Base-by-base conservation (phyloP, 1,140 invertebrate genomes). In the Cyphomyrmex costatus region DNA sequence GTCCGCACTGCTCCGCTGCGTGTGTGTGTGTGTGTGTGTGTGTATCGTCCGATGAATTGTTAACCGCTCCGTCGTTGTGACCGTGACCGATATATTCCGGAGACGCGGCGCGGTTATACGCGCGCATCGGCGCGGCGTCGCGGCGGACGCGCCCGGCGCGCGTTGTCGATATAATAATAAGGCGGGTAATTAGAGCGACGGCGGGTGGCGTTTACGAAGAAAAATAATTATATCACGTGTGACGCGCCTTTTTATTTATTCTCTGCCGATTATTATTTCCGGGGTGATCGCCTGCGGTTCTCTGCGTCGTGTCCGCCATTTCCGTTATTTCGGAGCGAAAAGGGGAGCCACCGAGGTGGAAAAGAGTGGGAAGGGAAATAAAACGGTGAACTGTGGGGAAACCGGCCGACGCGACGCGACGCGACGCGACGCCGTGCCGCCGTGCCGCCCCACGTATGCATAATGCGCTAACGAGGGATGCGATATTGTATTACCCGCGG, bases 381-480 rank as follows among this genome's bases (percentile, higher is more conserved):
- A n/a, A 77, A 60, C 49, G 74, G 86, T 21, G 12, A 10, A 56
- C n/a, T 7, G n/a, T n/a, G n/a, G 53, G 14, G 27, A 76, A 42
- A 78, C 65, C 84, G 65, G 24, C 10, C 16, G 16, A 42, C 27
- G 73, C 65, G n/a, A n/a, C n/a, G n/a, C n/a, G n/a, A n/a, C n/a
- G n/a, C n/a, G n/a, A n/a, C n/a, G n/a, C n/a, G n/a, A n/a, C n/a
- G n/a, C n/a, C n/a, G n/a, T n/a, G n/a, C n/a, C 30, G 10, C 30
- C n/a, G 60, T 21, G 83, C 24, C 79, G 82, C 24, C 86, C 84
- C 84, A 88, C 88, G 85, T 83, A 91, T 85, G 78, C 90, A 77
- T 90, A 86, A 88, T 90, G 89, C 89, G 87, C 88, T 85, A 91
- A 76, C 49, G 30, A n/a, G 60, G 30, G 33, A 24, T 16, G 46